phyloP scores from a whole-genome alignment of 2,797 vertebrate genomes.

The Chelonia mydas region DNA sequence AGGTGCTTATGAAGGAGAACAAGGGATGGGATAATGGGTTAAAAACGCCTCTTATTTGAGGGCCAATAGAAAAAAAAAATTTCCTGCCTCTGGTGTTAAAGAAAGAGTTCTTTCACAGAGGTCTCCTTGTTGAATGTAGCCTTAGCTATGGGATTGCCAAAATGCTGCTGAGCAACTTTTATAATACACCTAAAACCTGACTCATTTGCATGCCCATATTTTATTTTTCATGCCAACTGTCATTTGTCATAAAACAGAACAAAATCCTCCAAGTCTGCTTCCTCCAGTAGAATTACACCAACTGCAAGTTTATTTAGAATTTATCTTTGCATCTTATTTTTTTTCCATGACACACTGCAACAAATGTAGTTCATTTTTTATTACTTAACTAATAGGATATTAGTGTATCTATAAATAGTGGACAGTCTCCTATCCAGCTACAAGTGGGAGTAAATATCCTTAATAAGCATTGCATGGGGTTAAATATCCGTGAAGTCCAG shows the following conservation, averaged over 20 bases:
- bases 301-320: not conserved
- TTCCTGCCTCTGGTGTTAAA: not conserved
- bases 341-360: not conserved
- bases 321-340: not conserved
- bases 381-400: not conserved
- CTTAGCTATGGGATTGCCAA: not conserved
- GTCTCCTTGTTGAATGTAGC: not conserved
- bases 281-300: not conserved
- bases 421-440: not conserved
- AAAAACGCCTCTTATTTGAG: not conserved
- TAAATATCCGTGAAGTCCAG: not conserved
- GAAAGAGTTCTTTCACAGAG: not conserved
- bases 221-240: not conserved
- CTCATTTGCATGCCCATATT: not conserved
- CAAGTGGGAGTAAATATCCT: not conserved
- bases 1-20: not conserved
- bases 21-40: not conserved
- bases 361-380: not conserved
- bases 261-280: not conserved
- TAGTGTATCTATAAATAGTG: not conserved
- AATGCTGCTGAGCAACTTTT: not conserved
- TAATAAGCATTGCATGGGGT: not conserved
- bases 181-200: not conserved
- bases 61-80: not conserved
- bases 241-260: not conserved